Evolutionary conservation across 1,140 invertebrate genomes (phyloP), one percentile per base, ranked within the genome.

Genomic region (Helicorthomorpha holstii): DNA sequence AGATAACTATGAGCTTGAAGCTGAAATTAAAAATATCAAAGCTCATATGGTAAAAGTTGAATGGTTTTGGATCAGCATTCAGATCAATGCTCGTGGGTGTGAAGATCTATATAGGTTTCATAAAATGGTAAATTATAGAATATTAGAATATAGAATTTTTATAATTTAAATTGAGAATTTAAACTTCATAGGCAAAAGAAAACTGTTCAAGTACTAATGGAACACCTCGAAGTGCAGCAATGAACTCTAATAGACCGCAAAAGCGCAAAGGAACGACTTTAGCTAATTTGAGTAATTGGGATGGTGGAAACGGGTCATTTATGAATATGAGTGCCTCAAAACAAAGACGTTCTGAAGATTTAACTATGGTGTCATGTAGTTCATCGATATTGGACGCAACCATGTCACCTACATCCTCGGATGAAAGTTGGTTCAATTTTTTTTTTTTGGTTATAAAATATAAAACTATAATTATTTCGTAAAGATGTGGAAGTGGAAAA

Each of bases 41-140:
- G 57, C 60, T 19, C 77, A 81, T 60, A 73, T 90, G 44, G 81
- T 91, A 34, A 89, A 85, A 67, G 83, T 82, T 21, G 86, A 95
- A 70, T 97, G 93, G 93, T 97, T 98, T 69, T 96, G 92, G 91
- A 83, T 80, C 0, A 90, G 89, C 41, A 85, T 98, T 49, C 91
- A 97, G 69, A 93, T 95, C 72, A 85, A 91, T 60, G 84, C 82
- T 56, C 87, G 88, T 64, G 85, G 87, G 42, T 80, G 85, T 61
- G 92, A 96, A 66, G 81, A 79, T 59, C 80, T 89, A 54, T 93
- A 91, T 69, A 70, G 38, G 38, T 41, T 41, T n/a, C n/a, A n/a
- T n/a, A n/a, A n/a, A n/a, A n/a, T n/a, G n/a, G n/a, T n/a, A n/a
- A 22, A 24, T 54, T 24, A 1, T 22, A 16, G 27, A 29, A 27